Conservation (phyloP, 2,888 invertebrate genomes). For the Chironomus riparius region DNA sequence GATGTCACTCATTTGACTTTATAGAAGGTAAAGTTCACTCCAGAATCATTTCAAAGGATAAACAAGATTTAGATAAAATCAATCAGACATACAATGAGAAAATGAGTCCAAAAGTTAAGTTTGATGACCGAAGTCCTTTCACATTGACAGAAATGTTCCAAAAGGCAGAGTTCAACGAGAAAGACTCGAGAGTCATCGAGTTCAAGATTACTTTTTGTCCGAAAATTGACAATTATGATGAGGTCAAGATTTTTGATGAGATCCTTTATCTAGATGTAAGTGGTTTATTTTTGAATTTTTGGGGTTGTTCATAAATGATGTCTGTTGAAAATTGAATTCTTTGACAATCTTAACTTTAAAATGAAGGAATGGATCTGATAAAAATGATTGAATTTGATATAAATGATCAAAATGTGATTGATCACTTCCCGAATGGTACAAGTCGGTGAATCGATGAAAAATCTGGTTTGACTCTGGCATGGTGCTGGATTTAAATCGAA, state of each 20-base stretch:
- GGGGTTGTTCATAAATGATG: no score
- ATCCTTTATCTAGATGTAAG: conserved; percentile 4
- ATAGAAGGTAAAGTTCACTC: conserved; percentile 3
- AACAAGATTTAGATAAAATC: neutral
- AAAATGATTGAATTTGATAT: no score
- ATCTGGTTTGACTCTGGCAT: no score
- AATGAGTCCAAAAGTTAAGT: neutral
- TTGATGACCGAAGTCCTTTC: neutral
- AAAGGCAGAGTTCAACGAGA: neutral
- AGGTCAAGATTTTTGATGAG: neutral
- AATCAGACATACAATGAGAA: neutral
- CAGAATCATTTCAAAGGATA: neutral
- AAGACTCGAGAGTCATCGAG: neutral
- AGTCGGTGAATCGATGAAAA: no score
- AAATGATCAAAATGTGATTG: no score
- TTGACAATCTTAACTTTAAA: no score
- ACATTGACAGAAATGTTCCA: neutral
- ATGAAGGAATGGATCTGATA: no score
- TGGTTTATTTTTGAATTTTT: neutral
- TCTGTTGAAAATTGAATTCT: no score
- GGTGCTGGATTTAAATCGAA: no score
- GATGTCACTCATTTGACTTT: conserved; percentile 21
- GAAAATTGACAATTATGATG: neutral
- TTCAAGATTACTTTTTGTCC: neutral
- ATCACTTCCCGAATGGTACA: no score